Evolutionary conservation across 2,888 invertebrate species (phyloP), one percentile per base, ranked within the genome.

Genomic region (Troides aeacus): DNA sequence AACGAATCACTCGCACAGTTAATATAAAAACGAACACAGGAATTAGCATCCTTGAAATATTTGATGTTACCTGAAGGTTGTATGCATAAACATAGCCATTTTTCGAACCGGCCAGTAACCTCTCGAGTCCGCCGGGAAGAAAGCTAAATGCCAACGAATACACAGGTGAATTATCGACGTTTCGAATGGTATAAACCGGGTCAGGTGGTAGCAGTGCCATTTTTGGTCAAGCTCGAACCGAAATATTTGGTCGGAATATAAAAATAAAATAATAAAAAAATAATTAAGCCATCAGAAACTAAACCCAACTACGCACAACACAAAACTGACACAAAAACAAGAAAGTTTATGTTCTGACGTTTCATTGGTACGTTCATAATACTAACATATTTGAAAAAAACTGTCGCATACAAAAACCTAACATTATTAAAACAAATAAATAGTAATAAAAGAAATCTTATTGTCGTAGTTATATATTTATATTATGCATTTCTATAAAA

Each of bases 151-250:
- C 94, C 77, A 97, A 81, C 76, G 95, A 95, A 83, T 96, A 95
- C 58, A 97, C 94, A 72, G 95, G 94, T 69, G 94, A 94, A 94
- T 96, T 96, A 76, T 95, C 95, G 60, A 93, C 89, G 73, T 95
- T 94, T 78, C 95, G 94, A 75, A 97, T 93, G 69, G 95, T 94
- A 85, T 95, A 97, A 78, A 95, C 94, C 71, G 97, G 96, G 89
- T 96, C 96, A 66, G 96, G 96, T 74, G 96, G 96, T 89, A 95
- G 89, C 79, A 96, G 93, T 82, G 96, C 95, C 96, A 95, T 96
- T 76, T 83, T 81, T 84, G 89, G 88, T 89, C 89, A 91, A 92
- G 89, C 90, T 88, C 84, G 78, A 90, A 91, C 87, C 86, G 81
- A 90, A 91, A 90, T 84, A 83, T 85, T 79, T 80, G 80, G 81